Conservation (phyloP, 1,140 invertebrate species). For the Parapsyche elsis region DNA sequence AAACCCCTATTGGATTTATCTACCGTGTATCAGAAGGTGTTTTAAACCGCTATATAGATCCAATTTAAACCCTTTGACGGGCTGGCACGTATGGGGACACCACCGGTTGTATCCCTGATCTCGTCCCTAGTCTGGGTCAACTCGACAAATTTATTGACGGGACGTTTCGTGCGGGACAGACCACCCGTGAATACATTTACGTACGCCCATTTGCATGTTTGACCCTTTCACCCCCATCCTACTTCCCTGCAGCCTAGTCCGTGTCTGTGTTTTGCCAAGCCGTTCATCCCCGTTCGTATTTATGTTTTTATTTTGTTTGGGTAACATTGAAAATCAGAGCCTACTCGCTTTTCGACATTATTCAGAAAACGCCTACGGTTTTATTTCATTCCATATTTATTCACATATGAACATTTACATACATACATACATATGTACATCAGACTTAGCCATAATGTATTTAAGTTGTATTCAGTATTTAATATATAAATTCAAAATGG, state of each 20-base stretch:
- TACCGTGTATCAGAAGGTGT: no score
- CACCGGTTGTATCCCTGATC: neutral
- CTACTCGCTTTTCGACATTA: no score
- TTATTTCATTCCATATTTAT: no score
- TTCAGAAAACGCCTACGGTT: no score
- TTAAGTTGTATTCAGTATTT: no score
- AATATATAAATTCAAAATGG: no score
- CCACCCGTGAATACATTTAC: neutral
- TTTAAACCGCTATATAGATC: neutral
- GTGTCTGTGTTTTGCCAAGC: no score
- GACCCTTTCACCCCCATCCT: neutral
- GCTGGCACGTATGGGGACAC: neutral
- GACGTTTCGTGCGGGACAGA: neutral
- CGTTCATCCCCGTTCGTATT: neutral
- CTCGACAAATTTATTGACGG: conserved; percentile 8
- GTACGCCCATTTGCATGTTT: conserved; percentile 23
- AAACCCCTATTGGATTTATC: no score
- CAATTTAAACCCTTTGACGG: conserved; percentile 13
- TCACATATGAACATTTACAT: no score
- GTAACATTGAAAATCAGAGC: neutral
- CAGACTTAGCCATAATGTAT: no score
- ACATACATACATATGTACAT: no score
- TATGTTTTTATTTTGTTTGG: neutral
- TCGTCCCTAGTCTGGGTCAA: conserved; percentile 2
- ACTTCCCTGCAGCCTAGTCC: neutral